These are phyloP conservation scores for Drosophila varians DNA, from an alignment of 1,140 invertebrate genomes.

Conservation along the genomic window DNA sequence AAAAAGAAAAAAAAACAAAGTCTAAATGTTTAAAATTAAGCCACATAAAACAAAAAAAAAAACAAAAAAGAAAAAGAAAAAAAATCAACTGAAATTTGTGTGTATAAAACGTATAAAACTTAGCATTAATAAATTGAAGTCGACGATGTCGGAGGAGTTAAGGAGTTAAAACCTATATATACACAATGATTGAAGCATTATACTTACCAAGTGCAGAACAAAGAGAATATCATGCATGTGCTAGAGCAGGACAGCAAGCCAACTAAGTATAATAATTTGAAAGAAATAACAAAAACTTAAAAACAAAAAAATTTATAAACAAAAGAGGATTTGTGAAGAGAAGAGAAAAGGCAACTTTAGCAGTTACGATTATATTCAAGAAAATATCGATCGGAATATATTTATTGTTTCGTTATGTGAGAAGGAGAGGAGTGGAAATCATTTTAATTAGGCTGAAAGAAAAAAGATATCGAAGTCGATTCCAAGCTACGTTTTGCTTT, in stretches of 20 bases:
- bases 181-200: constrained; percentile 46
- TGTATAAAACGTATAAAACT: constrained; percentile 75
- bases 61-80: constrained; percentile 30
- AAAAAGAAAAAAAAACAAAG: constrained; percentile 20
- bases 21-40: constrained; percentile 76
- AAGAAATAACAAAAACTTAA: constrained; percentile 21
- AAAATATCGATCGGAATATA: constrained; percentile 42
- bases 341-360: constrained; percentile 33
- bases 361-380: constrained; percentile 54
- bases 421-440: constrained; percentile 19
- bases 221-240: constrained; percentile 42
- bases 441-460: constrained; percentile 16
- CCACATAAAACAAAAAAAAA: constrained; percentile 52
- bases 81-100: constrained; percentile 74
- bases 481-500: not conserved
- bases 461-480: constrained; percentile 14
- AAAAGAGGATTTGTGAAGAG: constrained; percentile 23
- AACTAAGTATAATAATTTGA: constrained; percentile 67
- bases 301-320: constrained; percentile 6
- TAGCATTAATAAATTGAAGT: constrained; percentile 63
- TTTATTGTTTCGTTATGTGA: constrained; percentile 42
- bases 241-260: constrained; percentile 21
- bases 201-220: constrained; percentile 44
- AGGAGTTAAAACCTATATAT: constrained; percentile 27
- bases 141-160: constrained; percentile 33